Evolutionary conservation across 1,140 invertebrate species (phyloP).

Genomic region (Schmidtea mediterranea): DNA sequence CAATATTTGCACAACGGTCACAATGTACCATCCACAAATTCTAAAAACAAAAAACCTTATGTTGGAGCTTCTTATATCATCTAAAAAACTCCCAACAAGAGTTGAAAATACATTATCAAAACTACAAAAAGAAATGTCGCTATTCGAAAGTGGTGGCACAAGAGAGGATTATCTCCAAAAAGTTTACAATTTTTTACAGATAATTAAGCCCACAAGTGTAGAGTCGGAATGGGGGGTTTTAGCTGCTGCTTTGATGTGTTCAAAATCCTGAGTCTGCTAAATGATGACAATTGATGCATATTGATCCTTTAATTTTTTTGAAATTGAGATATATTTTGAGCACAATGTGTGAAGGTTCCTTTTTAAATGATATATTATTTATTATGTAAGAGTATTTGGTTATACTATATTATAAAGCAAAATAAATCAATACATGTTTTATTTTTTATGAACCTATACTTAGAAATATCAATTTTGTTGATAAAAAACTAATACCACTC

Average conservation of each 20-base stretch:
- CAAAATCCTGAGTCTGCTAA: slow-evolving; percentile 2
- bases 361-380: too few relatives aligned
- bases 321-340: too few relatives aligned
- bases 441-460: too few relatives aligned
- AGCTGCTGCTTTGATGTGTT: not conserved
- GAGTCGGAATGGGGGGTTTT: not conserved
- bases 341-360: too few relatives aligned
- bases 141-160: not conserved
- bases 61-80: not conserved
- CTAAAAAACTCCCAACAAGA: not conserved
- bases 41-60: too few relatives aligned
- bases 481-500: too few relatives aligned
- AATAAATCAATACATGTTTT: not conserved
- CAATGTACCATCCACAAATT: too few relatives aligned
- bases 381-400: not conserved
- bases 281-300: not conserved
- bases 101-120: not conserved
- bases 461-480: too few relatives aligned
- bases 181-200: slow-evolving; percentile 1
- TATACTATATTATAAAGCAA: slow-evolving; percentile 1
- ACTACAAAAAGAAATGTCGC: slow-evolving; percentile 1
- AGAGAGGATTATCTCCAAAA: not conserved
- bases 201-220: not conserved
- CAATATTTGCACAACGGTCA: too few relatives aligned
- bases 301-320: too few relatives aligned